These are phyloP conservation scores for Eilema depressum DNA, from an alignment of 2,888 invertebrate genomes.

Conservation along the genomic window DNA sequence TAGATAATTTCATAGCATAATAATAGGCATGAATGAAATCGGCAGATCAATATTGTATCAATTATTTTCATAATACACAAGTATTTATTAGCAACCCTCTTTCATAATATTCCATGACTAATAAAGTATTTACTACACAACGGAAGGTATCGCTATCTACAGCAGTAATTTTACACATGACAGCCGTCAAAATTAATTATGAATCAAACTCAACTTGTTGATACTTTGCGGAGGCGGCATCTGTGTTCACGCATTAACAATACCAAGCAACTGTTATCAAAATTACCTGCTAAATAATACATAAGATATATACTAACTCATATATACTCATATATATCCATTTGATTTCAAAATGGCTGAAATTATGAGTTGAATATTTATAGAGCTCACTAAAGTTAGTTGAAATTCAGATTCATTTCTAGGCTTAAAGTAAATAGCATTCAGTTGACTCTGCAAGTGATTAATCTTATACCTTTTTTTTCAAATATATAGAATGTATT, in stretches of 20 bases:
- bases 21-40: too few relatives aligned
- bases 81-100: too few relatives aligned
- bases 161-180: constrained; percentile 7
- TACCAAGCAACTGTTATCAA: constrained; percentile 24
- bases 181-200: constrained; percentile 40
- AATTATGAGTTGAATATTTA: neutral
- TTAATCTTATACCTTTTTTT: too few relatives aligned
- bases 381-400: neutral
- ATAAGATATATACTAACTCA: constrained; percentile 6
- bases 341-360: neutral
- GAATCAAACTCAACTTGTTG: constrained; percentile 41
- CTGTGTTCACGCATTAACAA: constrained; percentile 20
- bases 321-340: too few relatives aligned
- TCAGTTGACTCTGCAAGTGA: too few relatives aligned
- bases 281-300: constrained; percentile 27
- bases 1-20: too few relatives aligned
- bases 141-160: neutral
- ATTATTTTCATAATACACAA: too few relatives aligned
- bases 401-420: neutral
- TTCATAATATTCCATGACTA: neutral
- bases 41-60: too few relatives aligned
- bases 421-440: too few relatives aligned
- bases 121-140: neutral
- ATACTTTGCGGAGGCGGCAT: constrained; percentile 28
- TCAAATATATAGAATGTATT: too few relatives aligned